Evolutionary conservation across 2,888 invertebrate species (phyloP), one percentile per base, ranked within the genome.

Genomic region (Acanthosoma haemorrhoidale): DNA sequence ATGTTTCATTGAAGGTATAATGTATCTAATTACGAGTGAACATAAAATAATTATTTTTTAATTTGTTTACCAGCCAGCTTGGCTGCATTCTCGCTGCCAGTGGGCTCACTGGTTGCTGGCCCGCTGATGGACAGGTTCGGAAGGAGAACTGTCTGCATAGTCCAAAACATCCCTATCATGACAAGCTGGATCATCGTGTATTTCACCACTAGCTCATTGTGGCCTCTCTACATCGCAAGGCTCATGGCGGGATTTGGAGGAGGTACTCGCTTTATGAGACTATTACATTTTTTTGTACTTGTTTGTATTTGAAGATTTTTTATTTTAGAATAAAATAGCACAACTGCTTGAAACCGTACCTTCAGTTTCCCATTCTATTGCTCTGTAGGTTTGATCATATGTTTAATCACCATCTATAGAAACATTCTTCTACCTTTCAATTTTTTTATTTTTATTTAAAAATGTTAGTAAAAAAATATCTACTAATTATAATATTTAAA

Each of bases 11-110:
- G n/a, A n/a, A n/a, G n/a, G n/a, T n/a, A n/a, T n/a, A n/a, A n/a
- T n/a, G n/a, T n/a, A n/a, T n/a, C n/a, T n/a, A n/a, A n/a, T n/a
- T n/a, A n/a, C n/a, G n/a, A n/a, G n/a, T n/a, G n/a, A n/a, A n/a
- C n/a, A n/a, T n/a, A n/a, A n/a, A n/a, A n/a, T n/a, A n/a, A n/a
- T n/a, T n/a, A n/a, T n/a, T n/a, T n/a, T n/a, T n/a, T n/a, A n/a
- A n/a, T n/a, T n/a, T n/a, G n/a, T n/a, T n/a, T n/a, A n/a, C 72
- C 76, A 84, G 86, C 85, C 13, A 85, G 85, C 77, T 78, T 85
- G 43, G 83, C 84, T 4, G 82, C 84, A 18, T 80, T 86, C 75
- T 79, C 83, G 0, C 77, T 84, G 31, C 85, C 85, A 1, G 73
- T 84, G 32, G 85, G 85, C 18, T 82, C 85, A 0, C 73, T 84